These are phyloP conservation scores for Tipula unca DNA, from an alignment of 2,888 invertebrate genomes.

Conservation along the genomic window DNA sequence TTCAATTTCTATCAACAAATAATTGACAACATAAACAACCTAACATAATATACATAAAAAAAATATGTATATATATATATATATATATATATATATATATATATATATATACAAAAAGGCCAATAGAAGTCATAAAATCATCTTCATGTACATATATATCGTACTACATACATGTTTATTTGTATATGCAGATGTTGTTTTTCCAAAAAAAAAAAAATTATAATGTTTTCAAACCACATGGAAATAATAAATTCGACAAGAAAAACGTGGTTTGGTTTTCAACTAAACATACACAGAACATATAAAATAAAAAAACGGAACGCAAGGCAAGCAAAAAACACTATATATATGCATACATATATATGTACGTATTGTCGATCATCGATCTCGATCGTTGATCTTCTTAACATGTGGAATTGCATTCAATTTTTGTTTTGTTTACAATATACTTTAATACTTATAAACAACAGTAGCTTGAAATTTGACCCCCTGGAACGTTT, in stretches of 20 bases:
- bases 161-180: neutral
- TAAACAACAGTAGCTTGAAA: neutral
- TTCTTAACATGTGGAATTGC: slow-evolving; percentile 14
- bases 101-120: neutral
- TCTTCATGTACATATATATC: neutral
- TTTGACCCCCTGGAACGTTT: neutral
- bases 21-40: slow-evolving; percentile 4
- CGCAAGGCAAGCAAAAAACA: neutral
- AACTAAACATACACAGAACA: neutral
- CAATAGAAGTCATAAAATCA: slow-evolving; percentile 14
- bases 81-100: too few relatives aligned
- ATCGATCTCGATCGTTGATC: slow-evolving; percentile 14
- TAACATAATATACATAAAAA: neutral
- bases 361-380: neutral
- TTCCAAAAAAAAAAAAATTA: neutral
- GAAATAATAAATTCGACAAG: slow-evolving; percentile 14
- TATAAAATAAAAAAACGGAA: neutral
- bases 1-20: slow-evolving; percentile 14
- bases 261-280: slow-evolving; percentile 14
- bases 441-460: neutral
- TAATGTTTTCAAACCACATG: neutral
- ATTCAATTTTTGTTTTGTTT: neutral
- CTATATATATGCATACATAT: neutral
- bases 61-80: too few relatives aligned
- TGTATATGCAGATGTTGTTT: slow-evolving; percentile 14